A percentile compares a stretch with the other conserved stretches of the same genome.
phyloP scores from a whole-genome alignment of 2,888 invertebrate species.

The Drymonia ruficornis region DNA sequence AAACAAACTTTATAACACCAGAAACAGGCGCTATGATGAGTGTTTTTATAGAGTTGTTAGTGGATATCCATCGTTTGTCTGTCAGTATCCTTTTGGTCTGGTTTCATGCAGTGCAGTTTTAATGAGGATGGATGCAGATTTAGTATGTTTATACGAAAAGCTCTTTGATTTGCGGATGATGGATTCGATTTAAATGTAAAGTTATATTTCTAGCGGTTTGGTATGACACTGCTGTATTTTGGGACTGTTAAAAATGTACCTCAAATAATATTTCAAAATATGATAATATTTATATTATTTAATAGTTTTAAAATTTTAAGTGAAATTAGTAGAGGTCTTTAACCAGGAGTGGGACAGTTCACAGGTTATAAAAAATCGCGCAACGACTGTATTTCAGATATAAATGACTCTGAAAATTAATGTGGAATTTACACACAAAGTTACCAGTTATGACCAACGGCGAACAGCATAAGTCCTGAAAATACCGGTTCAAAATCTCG shows the following conservation, averaged over 20 bases:
- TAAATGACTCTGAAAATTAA: too few relatives aligned
- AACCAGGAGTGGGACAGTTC: too few relatives aligned
- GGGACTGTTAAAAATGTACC: not conserved
- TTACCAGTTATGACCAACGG: too few relatives aligned
- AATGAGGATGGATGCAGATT: slow-evolving; percentile 47
- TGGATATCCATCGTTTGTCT: slow-evolving; percentile 38
- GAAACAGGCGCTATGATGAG: slow-evolving; percentile 7
- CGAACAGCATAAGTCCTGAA: too few relatives aligned
- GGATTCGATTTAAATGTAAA: slow-evolving; percentile 11
- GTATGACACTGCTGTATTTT: not conserved
- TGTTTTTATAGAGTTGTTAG: slow-evolving; percentile 18
- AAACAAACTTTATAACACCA: slow-evolving; percentile 15
- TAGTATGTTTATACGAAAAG: slow-evolving; percentile 20
- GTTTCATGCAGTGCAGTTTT: slow-evolving; percentile 42
- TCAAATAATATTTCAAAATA: not conserved
- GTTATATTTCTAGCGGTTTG: slow-evolving; percentile 8
- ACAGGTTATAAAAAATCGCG: too few relatives aligned
- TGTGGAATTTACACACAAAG: too few relatives aligned
- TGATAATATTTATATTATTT: too few relatives aligned
- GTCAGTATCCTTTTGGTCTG: slow-evolving; percentile 28
- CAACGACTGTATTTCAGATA: too few relatives aligned
- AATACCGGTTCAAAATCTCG: not conserved
- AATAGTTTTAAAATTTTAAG: too few relatives aligned
- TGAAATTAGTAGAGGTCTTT: too few relatives aligned
- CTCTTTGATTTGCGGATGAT: slow-evolving; percentile 21